A percentile compares a stretch with the other conserved stretches of the same genome.
These are phyloP conservation scores for Squalus acanthias DNA, from an alignment of 2,797 vertebrate species.

Conservation along the genomic window DNA sequence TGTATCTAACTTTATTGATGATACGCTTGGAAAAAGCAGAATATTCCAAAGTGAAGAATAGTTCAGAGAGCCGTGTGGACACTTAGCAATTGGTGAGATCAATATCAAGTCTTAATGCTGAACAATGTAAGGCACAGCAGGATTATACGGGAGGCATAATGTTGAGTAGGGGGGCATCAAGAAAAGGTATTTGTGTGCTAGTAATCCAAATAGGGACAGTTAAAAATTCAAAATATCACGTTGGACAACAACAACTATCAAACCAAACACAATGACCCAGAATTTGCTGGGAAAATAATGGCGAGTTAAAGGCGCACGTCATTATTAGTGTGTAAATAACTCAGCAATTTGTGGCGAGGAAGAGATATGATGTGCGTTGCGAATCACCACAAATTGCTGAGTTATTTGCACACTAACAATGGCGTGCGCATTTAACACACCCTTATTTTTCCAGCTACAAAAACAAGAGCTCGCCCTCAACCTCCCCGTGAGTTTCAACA, in stretches of 20 bases:
- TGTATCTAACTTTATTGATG: neutral
- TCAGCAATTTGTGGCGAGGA: neutral
- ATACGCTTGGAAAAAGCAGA: neutral
- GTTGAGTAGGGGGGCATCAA: neutral
- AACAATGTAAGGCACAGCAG: neutral
- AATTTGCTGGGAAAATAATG: neutral
- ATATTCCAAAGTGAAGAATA: conserved; percentile 1
- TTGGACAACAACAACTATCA: neutral
- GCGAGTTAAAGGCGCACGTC: neutral
- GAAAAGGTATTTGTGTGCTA: neutral
- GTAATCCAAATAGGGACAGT: neutral
- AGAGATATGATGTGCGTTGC: neutral
- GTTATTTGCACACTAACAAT: neutral
- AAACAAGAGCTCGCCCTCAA: no score
- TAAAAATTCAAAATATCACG: neutral
- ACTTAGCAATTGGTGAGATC: neutral
- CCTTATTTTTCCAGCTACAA: no score
- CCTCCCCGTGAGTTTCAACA: no score
- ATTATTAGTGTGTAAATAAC: neutral
- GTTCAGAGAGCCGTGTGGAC: neutral
- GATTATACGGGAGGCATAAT: neutral
- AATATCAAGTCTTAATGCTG: neutral
- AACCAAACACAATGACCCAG: neutral
- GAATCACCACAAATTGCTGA: neutral
- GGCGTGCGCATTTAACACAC: neutral